Percentiles rank a stretch among this genome's conserved stretches.
Conservation (phyloP, 2,113 vertebrate genomes). For the Electrona antarctica region DNA sequence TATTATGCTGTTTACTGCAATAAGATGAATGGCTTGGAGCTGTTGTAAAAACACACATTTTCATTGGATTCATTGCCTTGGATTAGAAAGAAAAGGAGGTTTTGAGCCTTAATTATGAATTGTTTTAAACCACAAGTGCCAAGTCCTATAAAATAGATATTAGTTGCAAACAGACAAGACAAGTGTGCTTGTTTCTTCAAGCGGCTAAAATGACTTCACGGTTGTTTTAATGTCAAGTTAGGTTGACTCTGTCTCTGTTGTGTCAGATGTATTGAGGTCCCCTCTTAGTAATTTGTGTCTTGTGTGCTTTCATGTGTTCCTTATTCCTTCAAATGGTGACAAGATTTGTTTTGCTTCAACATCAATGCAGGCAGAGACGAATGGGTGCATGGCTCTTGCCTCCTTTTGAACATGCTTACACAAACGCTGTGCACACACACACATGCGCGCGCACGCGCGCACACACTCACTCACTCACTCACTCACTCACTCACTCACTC, state of each 20-base stretch:
- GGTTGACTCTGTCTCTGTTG: no score
- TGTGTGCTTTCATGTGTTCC: background rate
- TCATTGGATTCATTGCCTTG: slow-evolving; percentile 25
- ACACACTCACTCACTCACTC: no score
- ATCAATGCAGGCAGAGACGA: no score
- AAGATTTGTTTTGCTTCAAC: background rate
- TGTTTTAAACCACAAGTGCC: slow-evolving; percentile 17
- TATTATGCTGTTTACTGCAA: slow-evolving; percentile 41
- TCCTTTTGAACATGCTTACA: no score
- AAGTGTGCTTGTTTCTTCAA: background rate
- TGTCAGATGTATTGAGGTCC: no score
- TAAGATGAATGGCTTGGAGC: slow-evolving; percentile 36
- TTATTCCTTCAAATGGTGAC: background rate
- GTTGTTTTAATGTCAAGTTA: background rate
- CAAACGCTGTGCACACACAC: no score
- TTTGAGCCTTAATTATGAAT: background rate
- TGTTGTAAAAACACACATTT: slow-evolving; percentile 23
- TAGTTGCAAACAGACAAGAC: background rate
- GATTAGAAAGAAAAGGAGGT: slow-evolving; percentile 30
- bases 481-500: no score
- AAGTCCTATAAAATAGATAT: slow-evolving; percentile 2
- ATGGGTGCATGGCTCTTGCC: background rate
- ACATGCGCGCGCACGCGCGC: no score
- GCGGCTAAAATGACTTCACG: background rate
- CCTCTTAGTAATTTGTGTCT: background rate